A percentile compares a stretch with the other conserved stretches of the same genome.
phyloP scores from a whole-genome alignment of 1,140 invertebrate genomes.

The Macrocentrus cingulum region DNA sequence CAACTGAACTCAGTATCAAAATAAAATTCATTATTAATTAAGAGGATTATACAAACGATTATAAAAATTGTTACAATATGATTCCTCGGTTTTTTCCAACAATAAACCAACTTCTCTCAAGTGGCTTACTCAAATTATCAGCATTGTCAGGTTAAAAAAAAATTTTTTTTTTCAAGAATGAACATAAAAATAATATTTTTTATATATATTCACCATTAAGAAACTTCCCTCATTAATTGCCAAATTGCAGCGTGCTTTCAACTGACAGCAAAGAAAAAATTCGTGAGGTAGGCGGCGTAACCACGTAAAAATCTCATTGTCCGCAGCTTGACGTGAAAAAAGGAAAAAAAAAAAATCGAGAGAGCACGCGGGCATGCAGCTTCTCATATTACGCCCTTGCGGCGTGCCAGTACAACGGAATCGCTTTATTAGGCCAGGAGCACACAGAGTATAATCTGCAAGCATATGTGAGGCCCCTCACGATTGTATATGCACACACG shows the following conservation, averaged over 20 bases:
- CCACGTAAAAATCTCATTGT: slow-evolving; percentile 24
- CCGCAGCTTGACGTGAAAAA: not conserved
- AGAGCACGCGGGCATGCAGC: slow-evolving; percentile 40
- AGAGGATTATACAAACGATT: too few species aligned
- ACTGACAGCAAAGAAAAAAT: not conserved
- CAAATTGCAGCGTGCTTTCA: slow-evolving; percentile 12
- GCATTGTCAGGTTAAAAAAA: slow-evolving; percentile 4
- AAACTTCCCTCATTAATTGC: slow-evolving; percentile 3
- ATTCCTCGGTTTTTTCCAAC: too few species aligned
- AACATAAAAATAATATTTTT: not conserved
- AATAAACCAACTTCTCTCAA: too few species aligned
- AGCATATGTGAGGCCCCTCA: not conserved
- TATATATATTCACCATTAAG: too few species aligned
- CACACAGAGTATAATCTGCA: slow-evolving; percentile 15
- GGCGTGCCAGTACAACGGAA: slow-evolving; percentile 47
- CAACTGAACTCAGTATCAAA: too few species aligned
- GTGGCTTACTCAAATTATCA: too few species aligned
- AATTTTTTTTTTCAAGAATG: not conserved
- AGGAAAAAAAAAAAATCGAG: slow-evolving; percentile 10
- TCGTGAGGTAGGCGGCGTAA: slow-evolving; percentile 3
- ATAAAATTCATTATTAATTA: too few species aligned
- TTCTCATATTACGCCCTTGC: slow-evolving; percentile 55
- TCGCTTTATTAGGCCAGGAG: slow-evolving; percentile 53
- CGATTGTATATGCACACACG: not conserved
- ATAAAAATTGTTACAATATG: too few species aligned